Evolutionary conservation across 2,797 vertebrate species (phyloP), one percentile per base, ranked within the genome.

Genomic region (Naso thynnoides): DNA sequence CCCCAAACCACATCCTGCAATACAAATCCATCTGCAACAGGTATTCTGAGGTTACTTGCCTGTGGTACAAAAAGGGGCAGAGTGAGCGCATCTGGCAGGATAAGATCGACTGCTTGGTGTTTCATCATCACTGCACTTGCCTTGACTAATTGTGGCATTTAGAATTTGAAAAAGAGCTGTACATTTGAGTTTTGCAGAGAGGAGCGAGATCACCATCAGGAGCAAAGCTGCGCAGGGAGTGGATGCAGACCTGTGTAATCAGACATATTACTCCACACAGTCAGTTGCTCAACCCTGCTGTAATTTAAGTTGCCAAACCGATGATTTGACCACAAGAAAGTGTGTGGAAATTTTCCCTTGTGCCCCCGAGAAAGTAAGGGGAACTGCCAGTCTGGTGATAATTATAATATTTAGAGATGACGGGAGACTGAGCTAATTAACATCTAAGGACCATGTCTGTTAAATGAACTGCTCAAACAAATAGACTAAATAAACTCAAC

Each of bases 331-430:
- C 48, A 59, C 16, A 18, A 52, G 41, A 76, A 74, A 64, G n/a
- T 21, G 24, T 76, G 75, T 81, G 70, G 66, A 83, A 65, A 81
- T 70, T 8, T 84, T 59, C 52, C 15, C 8, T 33, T 56, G 81
- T 65, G 70, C 21, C 61, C 52, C 57, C 42, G 65, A 56, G 38
- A 70, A 70, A 49, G 24, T 49, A 21, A 88, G 48, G 48, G 59
- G 76, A 91, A 76, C 78, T 87, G 80, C 69, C 89, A 91, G 78
- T 73, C 57, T 79, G 85, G 90, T 91, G 92, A 90, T 94, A 92
- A 93, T 91, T 90, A 88, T 78, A 79, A 90, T 92, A 77, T 91
- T 93, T 90, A 89, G 81, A 82, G 70, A 86, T 76, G 76, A 84
- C 13, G 29, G 71, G 79, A 86, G 86, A 86, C 83, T 62, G 62